Evolutionary conservation across 2,113 vertebrate genomes (phyloP).

Genomic region (Anser brachyrhynchus): DNA sequence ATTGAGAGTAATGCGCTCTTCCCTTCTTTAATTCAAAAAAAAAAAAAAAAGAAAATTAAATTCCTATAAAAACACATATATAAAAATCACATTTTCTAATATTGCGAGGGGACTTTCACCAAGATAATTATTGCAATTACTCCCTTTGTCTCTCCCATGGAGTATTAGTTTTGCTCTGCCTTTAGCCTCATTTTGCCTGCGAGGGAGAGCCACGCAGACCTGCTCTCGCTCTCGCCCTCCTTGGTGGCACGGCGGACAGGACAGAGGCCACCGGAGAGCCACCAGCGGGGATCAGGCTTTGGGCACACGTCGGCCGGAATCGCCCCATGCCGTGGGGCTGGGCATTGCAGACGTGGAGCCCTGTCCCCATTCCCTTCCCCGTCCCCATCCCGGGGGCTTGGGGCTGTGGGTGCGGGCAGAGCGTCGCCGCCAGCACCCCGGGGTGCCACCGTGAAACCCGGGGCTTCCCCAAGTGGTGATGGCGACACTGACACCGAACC

Average conservation of each 20-base stretch:
- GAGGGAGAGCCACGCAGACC: not conserved
- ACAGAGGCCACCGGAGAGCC: not conserved
- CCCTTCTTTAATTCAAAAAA: not conserved
- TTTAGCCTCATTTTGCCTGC: not conserved
- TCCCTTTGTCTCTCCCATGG: not conserved
- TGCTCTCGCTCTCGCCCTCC: not conserved
- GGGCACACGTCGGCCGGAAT: too few species aligned
- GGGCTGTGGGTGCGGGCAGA: too few species aligned
- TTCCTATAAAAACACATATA: not conserved
- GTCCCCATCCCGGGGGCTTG: too few species aligned
- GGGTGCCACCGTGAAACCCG: too few species aligned
- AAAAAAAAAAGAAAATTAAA: not conserved
- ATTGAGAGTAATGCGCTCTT: not conserved
- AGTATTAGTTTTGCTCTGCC: not conserved
- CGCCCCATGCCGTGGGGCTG: too few species aligned
- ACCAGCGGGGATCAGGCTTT: not conserved
- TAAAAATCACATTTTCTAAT: slow-evolving; percentile 34
- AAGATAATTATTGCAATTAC: slow-evolving; percentile 1
- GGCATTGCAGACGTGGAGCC: too few species aligned
- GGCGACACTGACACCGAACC: too few species aligned
- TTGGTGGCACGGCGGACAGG: too few species aligned
- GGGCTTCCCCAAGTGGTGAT: too few species aligned
- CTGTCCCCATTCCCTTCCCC: too few species aligned
- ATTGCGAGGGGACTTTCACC: not conserved
- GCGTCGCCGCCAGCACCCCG: too few species aligned